phyloP scores from a whole-genome alignment of 2,888 invertebrate species.

The Callyntrura guangdongensis region DNA sequence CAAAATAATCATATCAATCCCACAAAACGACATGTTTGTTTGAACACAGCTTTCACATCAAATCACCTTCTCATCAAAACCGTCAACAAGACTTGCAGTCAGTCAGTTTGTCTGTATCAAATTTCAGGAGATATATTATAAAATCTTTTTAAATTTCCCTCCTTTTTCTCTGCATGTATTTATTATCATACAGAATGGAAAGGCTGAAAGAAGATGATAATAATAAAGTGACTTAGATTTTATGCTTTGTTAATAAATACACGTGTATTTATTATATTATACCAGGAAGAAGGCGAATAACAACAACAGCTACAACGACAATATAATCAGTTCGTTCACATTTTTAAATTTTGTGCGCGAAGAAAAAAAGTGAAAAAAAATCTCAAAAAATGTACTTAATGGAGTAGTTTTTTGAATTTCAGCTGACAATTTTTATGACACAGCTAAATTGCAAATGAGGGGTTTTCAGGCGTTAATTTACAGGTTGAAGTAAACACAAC shows the following conservation, averaged over 20 bases:
- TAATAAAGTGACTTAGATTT: too few species aligned
- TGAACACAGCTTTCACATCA: constrained; percentile 59
- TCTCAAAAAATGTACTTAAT: neutral
- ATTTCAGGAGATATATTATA: constrained; percentile 9
- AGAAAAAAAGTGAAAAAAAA: constrained; percentile 1
- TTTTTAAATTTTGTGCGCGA: too few species aligned
- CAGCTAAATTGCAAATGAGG: constrained; percentile 63
- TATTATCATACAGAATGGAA: too few species aligned
- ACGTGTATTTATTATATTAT: neutral
- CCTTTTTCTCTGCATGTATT: too few species aligned
- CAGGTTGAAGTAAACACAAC: constrained; percentile 21
- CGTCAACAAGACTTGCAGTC: too few species aligned
- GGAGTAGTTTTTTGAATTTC: neutral
- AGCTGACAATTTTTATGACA: constrained; percentile 63
- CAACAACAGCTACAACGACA: too few species aligned
- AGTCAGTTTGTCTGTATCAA: too few species aligned
- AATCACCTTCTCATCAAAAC: constrained; percentile 26
- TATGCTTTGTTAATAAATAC: too few species aligned
- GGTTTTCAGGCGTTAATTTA: constrained; percentile 60
- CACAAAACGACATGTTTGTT: too few species aligned
- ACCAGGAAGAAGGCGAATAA: too few species aligned
- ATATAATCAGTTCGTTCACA: too few species aligned
- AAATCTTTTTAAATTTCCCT: neutral
- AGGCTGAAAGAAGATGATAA: too few species aligned
- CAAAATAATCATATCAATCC: neutral